Percentiles rank a stretch among this genome's conserved stretches.
Conservation (phyloP, 2,888 invertebrate species). For the Drosophila mimetica region DNA sequence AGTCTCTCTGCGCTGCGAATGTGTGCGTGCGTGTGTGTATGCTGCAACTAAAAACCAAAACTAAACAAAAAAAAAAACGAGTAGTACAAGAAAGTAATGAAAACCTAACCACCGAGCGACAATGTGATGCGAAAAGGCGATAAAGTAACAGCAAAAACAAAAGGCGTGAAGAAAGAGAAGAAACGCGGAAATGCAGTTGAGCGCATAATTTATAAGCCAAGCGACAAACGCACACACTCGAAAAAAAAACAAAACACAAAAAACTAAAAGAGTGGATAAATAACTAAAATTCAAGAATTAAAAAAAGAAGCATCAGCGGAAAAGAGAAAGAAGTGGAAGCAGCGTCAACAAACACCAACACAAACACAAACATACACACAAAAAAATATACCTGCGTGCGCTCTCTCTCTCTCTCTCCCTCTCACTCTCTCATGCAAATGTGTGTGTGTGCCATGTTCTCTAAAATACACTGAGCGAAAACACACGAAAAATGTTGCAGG, state of each 20-base stretch:
- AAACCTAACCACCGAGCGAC: slow-evolving; percentile 51
- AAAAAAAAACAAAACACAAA: slow-evolving; percentile 20
- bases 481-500: slow-evolving; percentile 75
- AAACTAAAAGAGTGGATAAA: slow-evolving; percentile 14
- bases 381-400: slow-evolving; percentile 18
- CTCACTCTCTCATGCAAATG: slow-evolving; percentile 19
- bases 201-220: slow-evolving; percentile 75
- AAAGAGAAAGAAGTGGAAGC: slow-evolving; percentile 22
- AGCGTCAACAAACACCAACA: slow-evolving; percentile 30
- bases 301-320: slow-evolving; percentile 59
- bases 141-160: slow-evolving; percentile 45
- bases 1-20: neutral
- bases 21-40: slow-evolving; percentile 10
- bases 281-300: slow-evolving; percentile 23
- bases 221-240: slow-evolving; percentile 51
- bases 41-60: slow-evolving; percentile 36
- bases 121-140: slow-evolving; percentile 59
- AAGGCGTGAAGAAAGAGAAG: slow-evolving; percentile 42
- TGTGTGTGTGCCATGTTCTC: slow-evolving; percentile 24
- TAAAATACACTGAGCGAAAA: slow-evolving; percentile 48
- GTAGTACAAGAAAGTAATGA: slow-evolving; percentile 5
- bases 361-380: neutral
- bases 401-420: slow-evolving; percentile 2
- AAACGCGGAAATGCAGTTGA: slow-evolving; percentile 77
- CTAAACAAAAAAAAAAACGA: slow-evolving; percentile 11